phyloP scores from a whole-genome alignment of 2,888 invertebrate species.

The Psococerastis gibbosa region DNA sequence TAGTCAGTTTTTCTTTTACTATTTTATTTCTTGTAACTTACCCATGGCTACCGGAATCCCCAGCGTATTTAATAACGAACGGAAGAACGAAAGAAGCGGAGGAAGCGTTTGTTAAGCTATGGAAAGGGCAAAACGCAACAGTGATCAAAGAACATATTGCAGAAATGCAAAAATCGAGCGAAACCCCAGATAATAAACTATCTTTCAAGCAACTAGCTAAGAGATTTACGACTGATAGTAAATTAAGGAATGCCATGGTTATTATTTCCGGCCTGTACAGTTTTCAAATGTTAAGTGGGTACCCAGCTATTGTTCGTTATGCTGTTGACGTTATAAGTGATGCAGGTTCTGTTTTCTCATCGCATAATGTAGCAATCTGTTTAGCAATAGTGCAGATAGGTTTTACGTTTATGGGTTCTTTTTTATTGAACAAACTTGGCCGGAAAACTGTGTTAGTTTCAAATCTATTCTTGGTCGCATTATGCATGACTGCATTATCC shows the following conservation, averaged over 20 bases:
- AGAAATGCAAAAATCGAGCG: neutral
- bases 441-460: neutral
- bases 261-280: neutral
- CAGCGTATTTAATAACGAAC: conserved; percentile 29
- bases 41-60: conserved; percentile 37
- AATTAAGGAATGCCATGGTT: neutral
- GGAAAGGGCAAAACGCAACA: neutral
- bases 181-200: neutral
- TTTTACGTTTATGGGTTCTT: neutral
- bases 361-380: neutral
- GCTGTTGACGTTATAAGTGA: neutral
- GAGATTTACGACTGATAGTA: neutral
- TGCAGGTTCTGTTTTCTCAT: neutral
- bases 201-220: too few relatives aligned
- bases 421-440: neutral
- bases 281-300: conserved; percentile 6
- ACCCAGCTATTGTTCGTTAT: conserved; percentile 5
- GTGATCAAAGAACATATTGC: neutral
- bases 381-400: neutral
- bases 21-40: conserved; percentile 28
- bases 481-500: too few relatives aligned
- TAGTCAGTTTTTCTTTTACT: conserved; percentile 29
- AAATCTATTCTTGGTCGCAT: too few relatives aligned
- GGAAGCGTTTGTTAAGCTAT: neutral
- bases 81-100: conserved; percentile 25